phyloP scores from a whole-genome alignment of 2,113 vertebrate genomes.

The Gyps fulvus region DNA sequence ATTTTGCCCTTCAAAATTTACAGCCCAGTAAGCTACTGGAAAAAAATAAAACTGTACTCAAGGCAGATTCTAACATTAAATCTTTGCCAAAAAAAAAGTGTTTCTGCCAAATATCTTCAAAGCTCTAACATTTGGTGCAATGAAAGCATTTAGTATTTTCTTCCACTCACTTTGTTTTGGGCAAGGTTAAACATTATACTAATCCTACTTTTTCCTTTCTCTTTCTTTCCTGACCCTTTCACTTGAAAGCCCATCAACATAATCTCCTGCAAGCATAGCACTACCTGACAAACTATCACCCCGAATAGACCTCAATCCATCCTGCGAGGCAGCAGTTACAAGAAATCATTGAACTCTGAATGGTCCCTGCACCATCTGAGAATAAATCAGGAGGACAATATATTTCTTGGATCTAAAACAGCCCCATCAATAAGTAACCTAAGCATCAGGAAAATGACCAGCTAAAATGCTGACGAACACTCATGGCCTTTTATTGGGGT shows the following conservation, averaged over 20 bases:
- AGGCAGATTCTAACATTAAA: neutral
- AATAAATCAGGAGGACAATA: constrained; percentile 65
- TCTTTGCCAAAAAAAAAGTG: neutral
- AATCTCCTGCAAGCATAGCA: constrained; percentile 50
- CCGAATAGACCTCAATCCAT: constrained; percentile 28
- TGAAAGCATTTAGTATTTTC: constrained; percentile 32
- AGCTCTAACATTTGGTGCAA: neutral
- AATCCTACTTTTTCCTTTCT: constrained; percentile 43
- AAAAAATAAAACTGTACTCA: neutral
- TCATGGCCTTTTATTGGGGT: constrained; percentile 51
- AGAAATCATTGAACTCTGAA: constrained; percentile 51
- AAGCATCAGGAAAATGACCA: constrained; percentile 62
- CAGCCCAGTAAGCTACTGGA: neutral
- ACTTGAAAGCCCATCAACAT: constrained; percentile 66
- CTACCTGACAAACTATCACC: neutral
- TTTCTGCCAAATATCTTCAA: neutral
- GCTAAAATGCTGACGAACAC: constrained; percentile 47
- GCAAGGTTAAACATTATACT: constrained; percentile 62
- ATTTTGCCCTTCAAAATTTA: neutral
- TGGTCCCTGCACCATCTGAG: constrained; percentile 11
- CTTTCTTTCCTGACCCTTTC: constrained; percentile 56
- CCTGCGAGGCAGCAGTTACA: constrained; percentile 12
- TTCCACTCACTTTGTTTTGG: neutral
- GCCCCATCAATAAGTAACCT: constrained; percentile 61
- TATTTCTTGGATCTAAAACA: constrained; percentile 61